Evolutionary conservation across 1,140 invertebrate genomes (phyloP).

Genomic region (Colletes latitarsis): DNA sequence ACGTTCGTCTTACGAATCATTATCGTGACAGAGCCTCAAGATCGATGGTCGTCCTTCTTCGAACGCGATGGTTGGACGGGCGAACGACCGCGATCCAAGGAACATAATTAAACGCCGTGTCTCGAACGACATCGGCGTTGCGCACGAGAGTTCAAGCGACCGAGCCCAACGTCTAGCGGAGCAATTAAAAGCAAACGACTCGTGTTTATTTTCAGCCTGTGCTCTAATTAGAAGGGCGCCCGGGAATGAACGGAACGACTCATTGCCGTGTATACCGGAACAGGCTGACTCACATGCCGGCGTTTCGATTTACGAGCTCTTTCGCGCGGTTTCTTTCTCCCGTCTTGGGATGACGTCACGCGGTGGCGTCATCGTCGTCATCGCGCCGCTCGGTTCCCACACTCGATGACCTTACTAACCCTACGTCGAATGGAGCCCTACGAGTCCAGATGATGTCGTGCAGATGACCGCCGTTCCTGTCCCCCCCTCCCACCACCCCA

Average conservation of each 20-base stretch:
- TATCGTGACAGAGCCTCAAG: background rate
- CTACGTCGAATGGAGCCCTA: slow-evolving; percentile 43
- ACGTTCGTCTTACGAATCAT: too few species aligned
- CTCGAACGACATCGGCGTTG: background rate
- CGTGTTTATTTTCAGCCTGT: slow-evolving; percentile 75
- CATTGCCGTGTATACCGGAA: slow-evolving; percentile 69
- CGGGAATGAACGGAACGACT: slow-evolving; percentile 68
- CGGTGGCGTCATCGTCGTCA: slow-evolving; percentile 76
- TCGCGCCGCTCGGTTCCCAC: slow-evolving; percentile 70
- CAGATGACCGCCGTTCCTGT: slow-evolving; percentile 14
- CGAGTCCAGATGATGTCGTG: slow-evolving; percentile 16
- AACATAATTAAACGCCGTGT: slow-evolving; percentile 35
- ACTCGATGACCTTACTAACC: slow-evolving; percentile 72
- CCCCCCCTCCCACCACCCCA: background rate
- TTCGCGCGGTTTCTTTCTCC: slow-evolving; percentile 46
- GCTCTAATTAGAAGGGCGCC: slow-evolving; percentile 73
- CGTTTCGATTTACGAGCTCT: slow-evolving; percentile 70
- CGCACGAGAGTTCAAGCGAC: background rate
- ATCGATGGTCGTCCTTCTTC: slow-evolving; percentile 10
- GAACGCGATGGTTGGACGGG: background rate
- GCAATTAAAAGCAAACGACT: slow-evolving; percentile 75
- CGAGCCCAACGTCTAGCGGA: slow-evolving; percentile 66
- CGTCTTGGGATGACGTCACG: slow-evolving; percentile 68
- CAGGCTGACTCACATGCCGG: slow-evolving; percentile 62
- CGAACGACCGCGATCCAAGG: slow-evolving; percentile 9